A percentile compares a stretch with the other conserved stretches of the same genome.
These are phyloP conservation scores for Apostichopus californicus DNA, from an alignment of 35 echinoderm and acorn worm genomes.

Conservation along the genomic window DNA sequence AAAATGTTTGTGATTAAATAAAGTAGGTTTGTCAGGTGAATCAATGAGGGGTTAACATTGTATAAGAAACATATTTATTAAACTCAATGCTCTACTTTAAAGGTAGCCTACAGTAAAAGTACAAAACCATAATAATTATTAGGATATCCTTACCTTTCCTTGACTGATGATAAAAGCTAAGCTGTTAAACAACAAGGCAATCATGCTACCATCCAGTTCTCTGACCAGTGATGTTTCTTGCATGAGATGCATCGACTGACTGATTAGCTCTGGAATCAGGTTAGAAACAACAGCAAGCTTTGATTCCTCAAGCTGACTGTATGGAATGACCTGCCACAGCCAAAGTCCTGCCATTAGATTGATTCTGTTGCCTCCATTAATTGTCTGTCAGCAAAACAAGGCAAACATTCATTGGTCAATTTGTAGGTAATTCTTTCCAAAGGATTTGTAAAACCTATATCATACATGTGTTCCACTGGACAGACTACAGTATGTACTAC, in stretches of 20 bases:
- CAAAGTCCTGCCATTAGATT: not conserved
- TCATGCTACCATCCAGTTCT: not conserved
- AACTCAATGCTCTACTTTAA: too few relatives aligned
- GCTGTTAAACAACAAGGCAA: not conserved
- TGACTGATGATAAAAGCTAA: not conserved
- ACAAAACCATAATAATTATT: too few relatives aligned
- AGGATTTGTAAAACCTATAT: too few relatives aligned
- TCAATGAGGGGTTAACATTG: too few relatives aligned
- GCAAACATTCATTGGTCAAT: too few relatives aligned
- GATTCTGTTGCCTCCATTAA: not conserved
- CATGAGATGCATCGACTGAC: not conserved
- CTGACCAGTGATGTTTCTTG: not conserved
- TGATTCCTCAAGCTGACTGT: not conserved
- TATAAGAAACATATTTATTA: too few relatives aligned
- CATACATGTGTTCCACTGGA: too few relatives aligned
- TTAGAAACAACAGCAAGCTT: not conserved
- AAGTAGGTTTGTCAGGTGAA: too few relatives aligned
- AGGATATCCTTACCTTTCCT: conserved; percentile 10
- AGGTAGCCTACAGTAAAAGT: too few relatives aligned
- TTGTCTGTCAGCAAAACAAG: not conserved
- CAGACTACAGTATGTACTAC: too few relatives aligned
- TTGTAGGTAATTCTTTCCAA: too few relatives aligned
- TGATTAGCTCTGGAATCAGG: not conserved
- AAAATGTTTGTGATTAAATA: too few relatives aligned
- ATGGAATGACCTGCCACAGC: conserved; percentile 11